These are phyloP conservation scores for Ips nitidus DNA, from an alignment of 1,140 invertebrate genomes.

Conservation along the genomic window DNA sequence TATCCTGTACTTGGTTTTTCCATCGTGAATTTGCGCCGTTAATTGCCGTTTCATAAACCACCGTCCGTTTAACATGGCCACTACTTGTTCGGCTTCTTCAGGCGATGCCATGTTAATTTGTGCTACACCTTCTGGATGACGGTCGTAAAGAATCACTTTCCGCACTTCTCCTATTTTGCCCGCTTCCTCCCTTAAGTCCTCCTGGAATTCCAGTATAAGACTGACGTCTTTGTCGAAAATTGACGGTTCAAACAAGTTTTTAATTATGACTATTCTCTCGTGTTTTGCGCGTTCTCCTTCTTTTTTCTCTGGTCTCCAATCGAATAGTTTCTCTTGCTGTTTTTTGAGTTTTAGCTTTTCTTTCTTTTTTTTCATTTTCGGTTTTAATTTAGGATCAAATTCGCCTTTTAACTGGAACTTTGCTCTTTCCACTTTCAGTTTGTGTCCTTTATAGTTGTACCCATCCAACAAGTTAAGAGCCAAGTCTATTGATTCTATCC, in stretches of 20 bases:
- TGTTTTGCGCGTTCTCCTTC: constrained; percentile 80
- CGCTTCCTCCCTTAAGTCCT: constrained; percentile 88
- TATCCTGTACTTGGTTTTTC: constrained; percentile 90
- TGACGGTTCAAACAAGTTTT: constrained; percentile 89
- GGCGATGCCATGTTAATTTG: constrained; percentile 88
- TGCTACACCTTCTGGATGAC: constrained; percentile 92
- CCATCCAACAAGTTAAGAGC: constrained; percentile 93
- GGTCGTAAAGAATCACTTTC: constrained; percentile 91
- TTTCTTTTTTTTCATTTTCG: constrained; percentile 88
- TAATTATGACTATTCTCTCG: constrained; percentile 90
- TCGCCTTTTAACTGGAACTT: constrained; percentile 94
- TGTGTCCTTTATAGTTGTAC: constrained; percentile 74
- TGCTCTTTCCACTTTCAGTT: constrained; percentile 86
- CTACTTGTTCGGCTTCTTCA: constrained; percentile 88
- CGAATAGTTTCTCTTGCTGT: constrained; percentile 92
- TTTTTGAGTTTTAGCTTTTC: constrained; percentile 90
- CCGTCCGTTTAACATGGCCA: constrained; percentile 86
- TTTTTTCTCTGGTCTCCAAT: constrained; percentile 93
- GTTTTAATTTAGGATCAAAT: constrained; percentile 92
- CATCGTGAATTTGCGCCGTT: constrained; percentile 90
- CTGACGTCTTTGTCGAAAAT: constrained; percentile 89
- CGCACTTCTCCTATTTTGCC: constrained; percentile 89
- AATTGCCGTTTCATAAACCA: constrained; percentile 88
- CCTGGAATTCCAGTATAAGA: constrained; percentile 87
- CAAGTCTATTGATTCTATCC: constrained; percentile 92